Evolutionary conservation across 1,140 invertebrate genomes (phyloP), one percentile per base, ranked within the genome.

Genomic region (Dendrolimus punctatus): DNA sequence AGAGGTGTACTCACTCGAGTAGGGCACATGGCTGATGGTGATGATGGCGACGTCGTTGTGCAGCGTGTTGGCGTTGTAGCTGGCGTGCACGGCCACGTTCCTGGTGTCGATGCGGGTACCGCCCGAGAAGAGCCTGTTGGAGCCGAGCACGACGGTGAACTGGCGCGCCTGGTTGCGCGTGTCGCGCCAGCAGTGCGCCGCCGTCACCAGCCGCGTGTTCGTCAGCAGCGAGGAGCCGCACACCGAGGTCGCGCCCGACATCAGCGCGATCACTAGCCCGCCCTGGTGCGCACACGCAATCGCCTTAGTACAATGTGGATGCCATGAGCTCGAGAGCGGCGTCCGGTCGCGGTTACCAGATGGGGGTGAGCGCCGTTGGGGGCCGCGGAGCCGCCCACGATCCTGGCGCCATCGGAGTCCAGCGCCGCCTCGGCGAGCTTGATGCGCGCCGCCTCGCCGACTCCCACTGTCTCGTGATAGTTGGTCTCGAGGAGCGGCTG

Each of bases 21-120:
- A 65, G 4, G 58, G 46, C 46, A 68, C 55, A 7, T 45, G 52
- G 43, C 36, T 6, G 23, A 62, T 46, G 2, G 43, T 47, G 41
- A 68, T 66, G 10, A 68, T 55, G 8, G 66, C 66, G 5, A 68
- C 55, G 46, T 68, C 66, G 39, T 62, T 66, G n/a, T 40, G 46
- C 7, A 66, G 48, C 1, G 46, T 66, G 44, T 10, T 10, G 5
- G 54, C 36, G 40, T 51, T 58, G 54, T 66, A 68, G 46, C 40
- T 39, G 36, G 43, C 39, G 49, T 68, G 66, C 9, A 62, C 42
- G 6, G 43, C 53, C 5, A 68, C 66, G 42, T 51, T 56, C 49
- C 45, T 58, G 36, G 60, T 63, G 48, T 40, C 9, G 46, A 66
- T 23, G 23, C 66, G 49, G 6, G 57, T 58, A 8, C 66, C 66